phyloP scores from a whole-genome alignment of 1,140 invertebrate species.

The Campodea augens region DNA sequence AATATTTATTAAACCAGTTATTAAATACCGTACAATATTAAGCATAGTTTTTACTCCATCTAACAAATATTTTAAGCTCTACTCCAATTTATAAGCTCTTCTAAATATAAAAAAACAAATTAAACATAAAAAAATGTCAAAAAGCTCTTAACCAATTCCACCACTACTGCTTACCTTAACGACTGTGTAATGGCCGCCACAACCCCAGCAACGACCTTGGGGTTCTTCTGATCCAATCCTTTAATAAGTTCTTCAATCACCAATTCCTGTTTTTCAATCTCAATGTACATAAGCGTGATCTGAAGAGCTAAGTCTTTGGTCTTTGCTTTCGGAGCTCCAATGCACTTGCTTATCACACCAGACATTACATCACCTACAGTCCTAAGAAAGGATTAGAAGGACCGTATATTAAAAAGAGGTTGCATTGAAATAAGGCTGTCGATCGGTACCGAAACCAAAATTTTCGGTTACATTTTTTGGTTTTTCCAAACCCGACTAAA shows the following conservation, averaged over 20 bases:
- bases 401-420: too few relatives aligned
- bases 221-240: conserved; percentile 87
- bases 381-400: conserved; percentile 29
- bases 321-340: conserved; percentile 73
- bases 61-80: too few relatives aligned
- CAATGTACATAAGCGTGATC: conserved; percentile 79
- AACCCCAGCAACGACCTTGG: conserved; percentile 78
- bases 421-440: too few relatives aligned
- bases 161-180: conserved; percentile 33
- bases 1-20: too few relatives aligned
- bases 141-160: conserved; percentile 4
- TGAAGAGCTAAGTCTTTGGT: conserved; percentile 80
- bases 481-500: too few relatives aligned
- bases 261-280: conserved; percentile 85
- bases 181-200: conserved; percentile 52
- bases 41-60: too few relatives aligned
- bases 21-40: too few relatives aligned
- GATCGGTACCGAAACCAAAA: too few relatives aligned
- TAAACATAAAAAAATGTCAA: too few relatives aligned
- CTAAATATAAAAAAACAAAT: too few relatives aligned
- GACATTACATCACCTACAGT: conserved; percentile 73
- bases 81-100: too few relatives aligned
- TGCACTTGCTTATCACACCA: conserved; percentile 77
- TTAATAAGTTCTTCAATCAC: conserved; percentile 82
- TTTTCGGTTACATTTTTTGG: too few relatives aligned